Evolutionary conservation across 2,888 invertebrate genomes (phyloP).

Genomic region (Fissipunctia ypsillon): DNA sequence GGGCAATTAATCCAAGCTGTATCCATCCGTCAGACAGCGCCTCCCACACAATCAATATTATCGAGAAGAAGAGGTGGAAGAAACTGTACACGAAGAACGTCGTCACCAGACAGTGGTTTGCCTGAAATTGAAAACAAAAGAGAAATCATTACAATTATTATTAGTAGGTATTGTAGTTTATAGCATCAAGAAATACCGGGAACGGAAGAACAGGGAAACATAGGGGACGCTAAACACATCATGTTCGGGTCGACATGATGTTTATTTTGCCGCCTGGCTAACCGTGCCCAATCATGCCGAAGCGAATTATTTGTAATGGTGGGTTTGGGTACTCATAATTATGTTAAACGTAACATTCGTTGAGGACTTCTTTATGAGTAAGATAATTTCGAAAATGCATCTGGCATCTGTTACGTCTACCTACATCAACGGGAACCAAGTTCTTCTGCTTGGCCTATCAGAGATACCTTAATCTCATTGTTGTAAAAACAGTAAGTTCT

Average conservation of each 20-base stretch:
- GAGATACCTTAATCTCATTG: not conserved
- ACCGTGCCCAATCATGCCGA: not conserved
- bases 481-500: not conserved
- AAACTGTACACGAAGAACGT: slow-evolving; percentile 88
- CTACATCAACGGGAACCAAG: too few relatives aligned
- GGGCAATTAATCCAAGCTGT: slow-evolving; percentile 82
- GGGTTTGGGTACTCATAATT: too few relatives aligned
- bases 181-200: not conserved
- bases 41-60: slow-evolving; percentile 85
- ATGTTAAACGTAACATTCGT: too few relatives aligned
- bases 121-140: slow-evolving; percentile 71
- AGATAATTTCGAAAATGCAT: too few relatives aligned
- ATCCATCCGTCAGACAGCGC: slow-evolving; percentile 84
- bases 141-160: not conserved
- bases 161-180: not conserved
- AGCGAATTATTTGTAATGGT: not conserved
- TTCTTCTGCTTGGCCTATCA: not conserved
- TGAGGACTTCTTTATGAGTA: too few relatives aligned
- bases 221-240: too few relatives aligned
- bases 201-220: not conserved
- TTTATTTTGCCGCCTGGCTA: not conserved
- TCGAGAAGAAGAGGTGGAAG: slow-evolving; percentile 84
- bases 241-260: not conserved
- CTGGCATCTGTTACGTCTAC: too few relatives aligned
- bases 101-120: slow-evolving; percentile 83